Conservation (phyloP, 2,888 invertebrate species). For the Luperina testacea region DNA sequence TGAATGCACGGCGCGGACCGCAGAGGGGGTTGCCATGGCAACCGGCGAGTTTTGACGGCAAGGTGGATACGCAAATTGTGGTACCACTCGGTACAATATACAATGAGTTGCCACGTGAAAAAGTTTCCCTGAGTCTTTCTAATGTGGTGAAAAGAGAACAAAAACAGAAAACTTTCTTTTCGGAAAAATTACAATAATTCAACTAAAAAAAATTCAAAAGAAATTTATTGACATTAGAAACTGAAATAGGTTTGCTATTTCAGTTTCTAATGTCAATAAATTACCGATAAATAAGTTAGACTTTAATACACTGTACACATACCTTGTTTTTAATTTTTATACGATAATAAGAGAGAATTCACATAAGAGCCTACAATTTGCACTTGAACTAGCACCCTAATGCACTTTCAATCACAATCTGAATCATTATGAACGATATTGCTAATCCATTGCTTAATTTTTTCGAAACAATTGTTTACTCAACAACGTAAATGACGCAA, state of each 20-base stretch:
- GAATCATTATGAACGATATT: no score
- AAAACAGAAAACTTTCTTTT: not conserved
- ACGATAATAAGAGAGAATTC: not conserved
- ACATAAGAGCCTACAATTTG: no score
- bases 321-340: not conserved
- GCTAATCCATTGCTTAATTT: no score
- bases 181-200: not conserved
- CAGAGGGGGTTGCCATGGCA: slow-evolving; percentile 87
- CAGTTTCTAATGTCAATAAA: not conserved
- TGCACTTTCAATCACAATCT: no score
- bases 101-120: slow-evolving; percentile 53
- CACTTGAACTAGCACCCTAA: not conserved
- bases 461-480: no score
- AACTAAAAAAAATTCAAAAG: no score
- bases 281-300: no score
- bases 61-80: slow-evolving; percentile 82
- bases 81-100: slow-evolving; percentile 74
- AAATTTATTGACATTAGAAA: no score
- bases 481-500: not conserved
- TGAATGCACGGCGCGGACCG: slow-evolving; percentile 79
- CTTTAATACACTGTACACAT: not conserved
- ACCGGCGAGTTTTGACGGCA: slow-evolving; percentile 83
- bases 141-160: not conserved
- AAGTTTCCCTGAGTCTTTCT: slow-evolving; percentile 23
- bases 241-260: no score